Percentiles rank a stretch among this genome's conserved stretches.
These are phyloP conservation scores for Macquaria ambigua DNA, from an alignment of 2,113 vertebrate species.

Conservation along the genomic window DNA sequence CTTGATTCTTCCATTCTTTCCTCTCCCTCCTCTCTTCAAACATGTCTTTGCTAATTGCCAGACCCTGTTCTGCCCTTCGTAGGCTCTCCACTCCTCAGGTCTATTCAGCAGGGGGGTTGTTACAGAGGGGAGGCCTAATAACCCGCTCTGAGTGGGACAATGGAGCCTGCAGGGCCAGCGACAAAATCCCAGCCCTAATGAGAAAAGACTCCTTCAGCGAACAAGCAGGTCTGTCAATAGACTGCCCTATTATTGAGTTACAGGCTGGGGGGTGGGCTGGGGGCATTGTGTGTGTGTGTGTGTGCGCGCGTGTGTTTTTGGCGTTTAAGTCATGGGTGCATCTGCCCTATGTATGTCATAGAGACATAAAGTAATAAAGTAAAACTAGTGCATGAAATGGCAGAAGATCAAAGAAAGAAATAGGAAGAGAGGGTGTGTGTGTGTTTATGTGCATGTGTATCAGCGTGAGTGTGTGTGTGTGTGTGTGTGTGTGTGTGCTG, in stretches of 20 bases:
- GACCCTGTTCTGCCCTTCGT: conserved; percentile 73
- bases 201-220: conserved; percentile 88
- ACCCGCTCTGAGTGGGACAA: conserved; percentile 85
- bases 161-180: conserved; percentile 66
- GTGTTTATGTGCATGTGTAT: background rate
- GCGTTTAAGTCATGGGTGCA: background rate
- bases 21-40: conserved; percentile 77
- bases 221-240: conserved; percentile 78
- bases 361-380: conserved; percentile 13
- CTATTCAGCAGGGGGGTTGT: conserved; percentile 58
- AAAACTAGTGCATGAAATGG: conserved; percentile 51
- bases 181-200: conserved; percentile 85
- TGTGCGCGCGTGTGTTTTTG: conserved; percentile 17
- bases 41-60: conserved; percentile 89
- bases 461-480: background rate
- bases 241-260: conserved; percentile 82
- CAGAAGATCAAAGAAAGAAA: background rate
- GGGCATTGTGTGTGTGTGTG: background rate
- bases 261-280: background rate
- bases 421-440: conserved; percentile 12
- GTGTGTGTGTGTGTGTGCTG: conserved; percentile 44
- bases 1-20: conserved; percentile 54
- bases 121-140: conserved; percentile 69
- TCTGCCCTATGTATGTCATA: conserved; percentile 2
- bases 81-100: conserved; percentile 71